Base-by-base conservation (phyloP, 2,113 vertebrate species). In the Charadrius vociferus region DNA sequence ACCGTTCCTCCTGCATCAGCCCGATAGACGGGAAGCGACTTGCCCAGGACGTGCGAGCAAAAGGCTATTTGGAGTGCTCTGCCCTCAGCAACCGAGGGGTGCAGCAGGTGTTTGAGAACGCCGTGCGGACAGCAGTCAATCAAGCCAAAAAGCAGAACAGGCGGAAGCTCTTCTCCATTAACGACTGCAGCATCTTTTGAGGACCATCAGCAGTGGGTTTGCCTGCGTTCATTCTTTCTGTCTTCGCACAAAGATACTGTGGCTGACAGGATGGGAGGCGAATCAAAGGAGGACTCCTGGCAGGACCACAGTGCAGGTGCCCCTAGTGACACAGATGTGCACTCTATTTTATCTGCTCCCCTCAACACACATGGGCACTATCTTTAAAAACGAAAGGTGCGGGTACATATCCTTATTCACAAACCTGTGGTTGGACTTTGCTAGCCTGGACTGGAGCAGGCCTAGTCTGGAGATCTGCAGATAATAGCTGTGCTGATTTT, bases 11-110 rank as follows among this genome's bases (percentile, higher is more conserved):
- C 94, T 99, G 99, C 88, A 98, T 99, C 95, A 97, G 97, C 16
- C 91, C 99, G 0, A 66, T 98, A 0, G 99, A 99, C 0, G 99
- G 99, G 22, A 99, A 98, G 94, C 98, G 96, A 10, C 96, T 99
- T 6, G 99, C 99, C 55, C 99, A 99, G 72, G 99, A 99, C 0
- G 96, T 99, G 65, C 96, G 97, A 41, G 99, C 99, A 52, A 99
- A 99, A 88, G 99, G 99, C 66, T 99, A 99, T 20, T 62, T 99
- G 97, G 99, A 99, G 95, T 99, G 99, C 87, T 99, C 99, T 4
- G 98, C 99, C 18, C 97, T 99, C 14, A 98, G 98, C 96, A 99
- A 99, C 97, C 98, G 99, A 0, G 99, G 99, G 0, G 99, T 99
- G 27, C 99, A 99, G 89, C 99, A 99, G 95, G 99, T 99, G n/a